Percentiles rank a stretch among this genome's conserved stretches.
Conservation (phyloP, 2,113 vertebrate genomes). For the Menidia beryllina region DNA sequence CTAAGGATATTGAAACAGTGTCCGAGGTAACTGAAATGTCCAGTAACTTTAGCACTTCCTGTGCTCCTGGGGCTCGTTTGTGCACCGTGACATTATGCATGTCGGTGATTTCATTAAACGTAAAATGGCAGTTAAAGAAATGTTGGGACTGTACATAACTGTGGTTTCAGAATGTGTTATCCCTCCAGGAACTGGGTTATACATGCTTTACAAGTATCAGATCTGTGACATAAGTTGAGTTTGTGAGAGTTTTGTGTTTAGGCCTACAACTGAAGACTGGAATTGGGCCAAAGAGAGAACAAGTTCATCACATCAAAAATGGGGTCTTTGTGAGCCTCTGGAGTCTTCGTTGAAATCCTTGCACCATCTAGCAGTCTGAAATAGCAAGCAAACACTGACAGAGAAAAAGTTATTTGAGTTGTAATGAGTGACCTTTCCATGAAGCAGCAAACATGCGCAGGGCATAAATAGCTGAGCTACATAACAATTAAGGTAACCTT, state of each 20-base stretch:
- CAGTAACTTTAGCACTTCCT: background rate
- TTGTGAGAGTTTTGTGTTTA: slow-evolving; percentile 4
- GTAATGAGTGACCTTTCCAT: slow-evolving; percentile 86
- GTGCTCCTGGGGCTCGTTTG: background rate
- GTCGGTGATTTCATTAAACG: background rate
- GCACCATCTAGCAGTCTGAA: slow-evolving; percentile 68
- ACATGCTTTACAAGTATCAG: background rate
- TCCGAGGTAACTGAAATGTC: background rate
- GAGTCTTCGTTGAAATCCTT: slow-evolving; percentile 57
- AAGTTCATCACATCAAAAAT: slow-evolving; percentile 55
- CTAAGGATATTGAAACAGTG: background rate
- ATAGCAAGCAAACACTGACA: slow-evolving; percentile 64
- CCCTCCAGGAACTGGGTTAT: background rate
- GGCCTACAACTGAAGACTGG: background rate
- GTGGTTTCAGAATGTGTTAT: background rate
- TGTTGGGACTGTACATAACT: background rate
- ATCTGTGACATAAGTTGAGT: slow-evolving; percentile 5
- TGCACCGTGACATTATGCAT: background rate
- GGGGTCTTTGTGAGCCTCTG: slow-evolving; percentile 57
- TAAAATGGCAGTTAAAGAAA: background rate
- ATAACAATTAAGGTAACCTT: slow-evolving; percentile 86
- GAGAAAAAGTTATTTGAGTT: slow-evolving; percentile 76
- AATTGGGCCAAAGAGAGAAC: slow-evolving; percentile 35
- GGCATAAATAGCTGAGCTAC: slow-evolving; percentile 83
- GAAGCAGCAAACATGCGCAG: slow-evolving; percentile 80